phyloP scores from a whole-genome alignment of 2,888 invertebrate species.

The Timema podura region DNA sequence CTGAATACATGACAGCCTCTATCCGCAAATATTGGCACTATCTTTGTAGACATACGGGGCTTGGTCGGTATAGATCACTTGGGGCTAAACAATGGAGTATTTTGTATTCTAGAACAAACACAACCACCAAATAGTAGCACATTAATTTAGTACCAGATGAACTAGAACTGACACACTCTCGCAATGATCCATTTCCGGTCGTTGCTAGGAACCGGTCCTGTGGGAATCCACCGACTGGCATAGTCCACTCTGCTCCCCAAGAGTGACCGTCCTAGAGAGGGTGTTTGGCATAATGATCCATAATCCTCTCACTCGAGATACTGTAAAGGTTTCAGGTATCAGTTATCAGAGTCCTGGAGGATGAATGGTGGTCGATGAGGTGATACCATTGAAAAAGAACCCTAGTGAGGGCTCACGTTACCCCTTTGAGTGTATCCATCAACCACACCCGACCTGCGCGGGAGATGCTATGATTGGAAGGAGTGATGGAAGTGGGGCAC shows the following conservation, averaged over 20 bases:
- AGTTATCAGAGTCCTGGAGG: neutral
- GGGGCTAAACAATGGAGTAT: too few relatives aligned
- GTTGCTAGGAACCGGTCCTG: too few relatives aligned
- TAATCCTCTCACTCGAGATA: neutral
- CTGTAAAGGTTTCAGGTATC: constrained; percentile 9
- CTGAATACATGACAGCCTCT: too few relatives aligned
- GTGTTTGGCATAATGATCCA: neutral
- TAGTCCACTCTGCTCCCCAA: neutral
- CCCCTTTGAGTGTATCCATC: neutral
- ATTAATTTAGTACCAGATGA: too few relatives aligned
- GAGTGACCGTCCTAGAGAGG: neutral
- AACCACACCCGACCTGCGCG: neutral
- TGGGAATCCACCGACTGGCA: neutral
- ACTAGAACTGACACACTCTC: too few relatives aligned
- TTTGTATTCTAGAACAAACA: too few relatives aligned
- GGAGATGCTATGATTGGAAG: neutral
- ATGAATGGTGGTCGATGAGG: constrained; percentile 24
- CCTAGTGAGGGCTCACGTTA: too few relatives aligned
- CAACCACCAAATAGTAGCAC: too few relatives aligned
- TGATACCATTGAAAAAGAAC: constrained; percentile 17
- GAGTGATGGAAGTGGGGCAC: neutral
- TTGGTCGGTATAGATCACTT: too few relatives aligned
- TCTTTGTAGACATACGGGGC: too few relatives aligned
- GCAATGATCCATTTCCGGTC: too few relatives aligned
- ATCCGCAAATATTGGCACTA: too few relatives aligned